Evolutionary conservation across 2,888 invertebrate genomes (phyloP).

Genomic region (Drosophila recens): DNA sequence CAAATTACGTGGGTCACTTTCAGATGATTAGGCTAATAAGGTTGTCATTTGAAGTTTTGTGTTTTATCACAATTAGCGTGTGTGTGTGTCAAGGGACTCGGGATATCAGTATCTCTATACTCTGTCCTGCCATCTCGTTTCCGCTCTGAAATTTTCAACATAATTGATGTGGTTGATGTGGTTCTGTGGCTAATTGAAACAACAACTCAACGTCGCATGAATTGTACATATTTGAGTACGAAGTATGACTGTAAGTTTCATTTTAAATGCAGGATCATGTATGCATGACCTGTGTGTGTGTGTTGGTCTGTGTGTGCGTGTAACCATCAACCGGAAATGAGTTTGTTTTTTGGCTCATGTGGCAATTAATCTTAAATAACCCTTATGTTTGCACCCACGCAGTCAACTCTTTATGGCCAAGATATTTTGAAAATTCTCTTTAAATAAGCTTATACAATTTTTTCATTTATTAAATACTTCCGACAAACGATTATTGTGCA

Average conservation of each 20-base stretch:
- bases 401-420: constrained; percentile 1
- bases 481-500: constrained; percentile 41
- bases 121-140: constrained; percentile 27
- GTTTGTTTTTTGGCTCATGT: constrained; percentile 60
- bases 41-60: constrained; percentile 39
- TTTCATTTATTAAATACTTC: constrained; percentile 57
- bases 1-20: constrained; percentile 14
- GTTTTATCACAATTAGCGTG: constrained; percentile 50
- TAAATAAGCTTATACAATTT: neutral
- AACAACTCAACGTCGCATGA: constrained; percentile 42
- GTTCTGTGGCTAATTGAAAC: constrained; percentile 72
- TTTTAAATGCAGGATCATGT: constrained; percentile 54
- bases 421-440: neutral
- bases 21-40: constrained; percentile 24
- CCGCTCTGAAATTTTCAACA: constrained; percentile 60
- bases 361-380: constrained; percentile 44
- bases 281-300: constrained; percentile 22
- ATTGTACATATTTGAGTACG: constrained; percentile 20
- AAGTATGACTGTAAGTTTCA: constrained; percentile 22
- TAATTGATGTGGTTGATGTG: constrained; percentile 75
- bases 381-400: constrained; percentile 1
- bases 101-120: neutral
- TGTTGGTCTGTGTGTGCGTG: constrained; percentile 7
- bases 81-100: constrained; percentile 16
- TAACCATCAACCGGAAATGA: constrained; percentile 66